Base-by-base conservation (phyloP, 92 coral and sea anemone species). In the Epizoanthus illoricatus region DNA sequence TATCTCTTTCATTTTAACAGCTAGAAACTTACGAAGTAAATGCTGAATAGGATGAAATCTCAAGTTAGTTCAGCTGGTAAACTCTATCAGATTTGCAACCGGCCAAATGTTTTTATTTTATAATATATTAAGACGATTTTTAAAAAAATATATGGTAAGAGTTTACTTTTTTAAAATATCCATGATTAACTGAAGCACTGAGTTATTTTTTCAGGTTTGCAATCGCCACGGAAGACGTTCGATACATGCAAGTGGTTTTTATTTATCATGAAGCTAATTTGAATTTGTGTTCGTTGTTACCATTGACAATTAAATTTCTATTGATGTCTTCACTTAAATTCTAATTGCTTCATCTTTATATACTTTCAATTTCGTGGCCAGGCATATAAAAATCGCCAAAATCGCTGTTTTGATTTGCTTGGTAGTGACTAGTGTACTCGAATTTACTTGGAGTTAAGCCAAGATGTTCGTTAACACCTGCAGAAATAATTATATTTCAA, bases 301-400 rank as follows among this genome's bases (percentile, higher is more conserved):
- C 43, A 28, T 65, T 65, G 70, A n/a, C 33, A 65, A 65, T 65
- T 11, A 65, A 11, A 65, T 24, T 65, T 65, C 70, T 65, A 24
- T 65, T 65, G 70, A 65, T 28, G 70, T 28, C 66, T 10, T 16
- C 7, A 23, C 39, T 65, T 65, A 39, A 65, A 65, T 65, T 65
- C 43, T 10, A 65, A 65, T 65, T 10, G 42, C 70, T 65, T 65
- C 70, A 65, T 21, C n/a, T 65, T 24, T 10, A 39, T 10, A n/a
- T 23, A 3, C 16, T 65, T 65, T 0, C 17, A 28, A 8, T 65
- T 33, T 28, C 17, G 70, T 52, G 12, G 56, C 16, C 2, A 9
- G 56, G 56, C 16, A 52, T 11, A 28, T 28, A 28, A 52, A 52
- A 9, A 65, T 12, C 43, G 39, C 9, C 36, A 39, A 65, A 11